Evolutionary conservation across 37 sponge, comb jelly and placozoan genomes (phyloP), one percentile per base, ranked within the genome.

Genomic region (Geodia barretti): DNA sequence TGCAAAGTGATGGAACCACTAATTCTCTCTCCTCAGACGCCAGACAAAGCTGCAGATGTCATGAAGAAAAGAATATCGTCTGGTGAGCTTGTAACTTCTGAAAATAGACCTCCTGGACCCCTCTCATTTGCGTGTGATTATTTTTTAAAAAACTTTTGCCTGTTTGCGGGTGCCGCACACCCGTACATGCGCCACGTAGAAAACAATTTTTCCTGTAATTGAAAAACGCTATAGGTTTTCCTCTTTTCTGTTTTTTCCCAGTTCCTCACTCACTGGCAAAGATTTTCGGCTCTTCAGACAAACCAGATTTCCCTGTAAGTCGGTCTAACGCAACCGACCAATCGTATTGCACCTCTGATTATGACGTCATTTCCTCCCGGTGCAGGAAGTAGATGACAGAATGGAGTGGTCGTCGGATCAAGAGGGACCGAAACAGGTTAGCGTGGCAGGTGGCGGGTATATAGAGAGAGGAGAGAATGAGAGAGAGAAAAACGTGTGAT

Each of bases 201-300:
- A n/a, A n/a, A n/a, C n/a, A n/a, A n/a, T n/a, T n/a, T n/a, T n/a
- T n/a, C n/a, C n/a, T n/a, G n/a, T n/a, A n/a, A n/a, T n/a, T n/a
- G n/a, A n/a, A n/a, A n/a, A n/a, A n/a, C n/a, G n/a, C n/a, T n/a
- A n/a, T n/a, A n/a, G n/a, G n/a, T n/a, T n/a, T n/a, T n/a, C n/a
- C n/a, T n/a, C n/a, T n/a, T n/a, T n/a, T n/a, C n/a, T n/a, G n/a
- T 8, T 4, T 8, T 33, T 74, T 26, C 39, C 19, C 64, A 81
- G 82, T 81, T 33, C 82, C 82, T 33, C 82, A 81, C 30, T 81
- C 82, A 34, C 64, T 81, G 82, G 82, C 82, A 70, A 81, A 81
- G 64, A 23, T 81, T 19, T 72, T 81, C 25, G 73, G 82, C 20
- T n/a, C 37, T 35, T 73, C 72, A 62, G 82, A 81, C 36, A 73